These are phyloP conservation scores for Rattus rattus DNA, from an alignment of 2,113 vertebrate genomes.

Conservation along the genomic window DNA sequence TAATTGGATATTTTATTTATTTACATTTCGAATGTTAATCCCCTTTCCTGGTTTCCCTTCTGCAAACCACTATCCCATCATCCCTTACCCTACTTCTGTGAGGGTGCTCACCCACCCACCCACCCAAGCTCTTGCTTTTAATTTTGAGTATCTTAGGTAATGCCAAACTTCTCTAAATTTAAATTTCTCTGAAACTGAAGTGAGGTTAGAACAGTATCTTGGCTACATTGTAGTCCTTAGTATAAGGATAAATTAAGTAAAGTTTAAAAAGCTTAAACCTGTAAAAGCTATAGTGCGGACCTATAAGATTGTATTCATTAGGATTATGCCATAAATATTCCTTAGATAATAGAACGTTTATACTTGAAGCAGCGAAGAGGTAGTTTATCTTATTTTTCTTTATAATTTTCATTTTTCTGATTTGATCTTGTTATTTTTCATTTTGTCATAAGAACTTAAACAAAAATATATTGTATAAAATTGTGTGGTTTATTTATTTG, in stretches of 20 bases:
- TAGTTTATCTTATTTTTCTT: constrained; percentile 3
- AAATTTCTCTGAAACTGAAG: background rate
- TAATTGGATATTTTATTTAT: too few relatives aligned
- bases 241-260: background rate
- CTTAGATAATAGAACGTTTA: background rate
- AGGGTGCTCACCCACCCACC: too few relatives aligned
- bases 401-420: background rate
- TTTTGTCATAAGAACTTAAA: background rate
- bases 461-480: background rate
- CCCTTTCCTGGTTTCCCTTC: too few relatives aligned
- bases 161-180: constrained; percentile 9
- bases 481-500: background rate
- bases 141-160: background rate
- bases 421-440: background rate
- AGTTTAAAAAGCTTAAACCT: background rate
- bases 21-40: too few relatives aligned
- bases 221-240: background rate
- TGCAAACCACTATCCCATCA: too few relatives aligned
- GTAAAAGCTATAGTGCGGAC: background rate
- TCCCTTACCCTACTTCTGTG: too few relatives aligned
- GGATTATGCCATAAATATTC: background rate
- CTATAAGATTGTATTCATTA: background rate
- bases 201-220: background rate
- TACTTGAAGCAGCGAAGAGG: background rate
- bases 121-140: background rate